Evolutionary conservation across 2,797 vertebrate species (phyloP), one percentile per base, ranked within the genome.

Genomic region (Anableps anableps): DNA sequence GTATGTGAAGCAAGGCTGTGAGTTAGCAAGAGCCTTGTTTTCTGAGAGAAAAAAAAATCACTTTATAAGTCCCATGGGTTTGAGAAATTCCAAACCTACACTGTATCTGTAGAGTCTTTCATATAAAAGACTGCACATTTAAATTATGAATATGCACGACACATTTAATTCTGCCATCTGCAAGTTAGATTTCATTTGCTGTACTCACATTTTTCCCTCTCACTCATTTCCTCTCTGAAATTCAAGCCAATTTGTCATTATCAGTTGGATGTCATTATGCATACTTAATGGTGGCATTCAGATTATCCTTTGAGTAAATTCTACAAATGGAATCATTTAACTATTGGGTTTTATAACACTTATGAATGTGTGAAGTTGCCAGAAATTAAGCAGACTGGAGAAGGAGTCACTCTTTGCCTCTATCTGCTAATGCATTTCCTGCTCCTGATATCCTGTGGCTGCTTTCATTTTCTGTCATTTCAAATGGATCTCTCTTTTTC

Each of bases 181-280:
- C 74, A 85, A 84, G 76, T 88, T 88, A 87, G 86, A 87, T 90
- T 84, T 83, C 80, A 75, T 70, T 82, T 7, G 31, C 78, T 82
- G 62, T 73, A 85, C 3, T 76, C 85, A 83, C 47, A 73, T 68
- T 80, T 31, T 87, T 64, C 85, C 75, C 70, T 84, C 45, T 71
- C 66, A 79, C 82, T 86, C 62, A 78, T 86, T 89, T 85, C 77
- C 80, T 89, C 76, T 75, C 77, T 43, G 80, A 88, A 81, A 87
- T 87, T 82, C 84, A 87, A 90, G 76, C 85, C 88, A 91, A 92
- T 91, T 90, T 91, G 87, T 91, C 70, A 85, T 84, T 85, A 90
- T 88, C 93, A 88, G 85, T 83, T 73, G 75, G 84, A 79, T 80
- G 80, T 88, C 88, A 91, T 92, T 93, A 84, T 80, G 60, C 76